Conservation (phyloP, 2,797 vertebrate species). For the Pipistrellus kuhlii region DNA sequence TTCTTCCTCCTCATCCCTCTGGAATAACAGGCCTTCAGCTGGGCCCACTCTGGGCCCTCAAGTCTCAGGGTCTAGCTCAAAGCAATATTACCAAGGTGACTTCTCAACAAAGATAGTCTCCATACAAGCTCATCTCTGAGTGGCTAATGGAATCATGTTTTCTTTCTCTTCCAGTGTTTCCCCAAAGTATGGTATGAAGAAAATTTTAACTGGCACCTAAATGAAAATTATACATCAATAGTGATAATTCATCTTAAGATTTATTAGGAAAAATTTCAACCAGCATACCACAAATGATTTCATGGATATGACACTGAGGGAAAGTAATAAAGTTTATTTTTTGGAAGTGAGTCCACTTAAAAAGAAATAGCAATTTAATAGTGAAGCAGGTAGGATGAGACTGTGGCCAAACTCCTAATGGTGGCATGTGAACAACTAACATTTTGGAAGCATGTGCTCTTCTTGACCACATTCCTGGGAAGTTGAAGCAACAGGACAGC, state of each 20-base stretch:
- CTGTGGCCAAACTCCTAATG: background rate
- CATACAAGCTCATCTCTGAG: background rate
- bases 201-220: conserved; percentile 10
- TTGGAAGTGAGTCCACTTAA: background rate
- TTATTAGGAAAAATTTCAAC: conserved; percentile 31
- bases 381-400: background rate
- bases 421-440: background rate
- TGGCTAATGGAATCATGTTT: background rate
- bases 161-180: conserved; percentile 22
- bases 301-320: background rate
- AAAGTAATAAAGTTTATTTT: conserved; percentile 10
- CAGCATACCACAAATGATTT: background rate
- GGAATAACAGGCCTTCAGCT: background rate
- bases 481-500: background rate
- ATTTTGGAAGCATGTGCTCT: background rate
- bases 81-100: background rate
- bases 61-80: background rate
- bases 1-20: background rate
- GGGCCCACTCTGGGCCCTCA: background rate
- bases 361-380: conserved; percentile 38
- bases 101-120: background rate
- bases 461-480: background rate
- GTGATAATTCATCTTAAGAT: background rate
- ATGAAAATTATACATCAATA: conserved; percentile 1
- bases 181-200: background rate